Evolutionary conservation across 1,140 invertebrate species (phyloP).

Genomic region (Diorhabda carinulata): DNA sequence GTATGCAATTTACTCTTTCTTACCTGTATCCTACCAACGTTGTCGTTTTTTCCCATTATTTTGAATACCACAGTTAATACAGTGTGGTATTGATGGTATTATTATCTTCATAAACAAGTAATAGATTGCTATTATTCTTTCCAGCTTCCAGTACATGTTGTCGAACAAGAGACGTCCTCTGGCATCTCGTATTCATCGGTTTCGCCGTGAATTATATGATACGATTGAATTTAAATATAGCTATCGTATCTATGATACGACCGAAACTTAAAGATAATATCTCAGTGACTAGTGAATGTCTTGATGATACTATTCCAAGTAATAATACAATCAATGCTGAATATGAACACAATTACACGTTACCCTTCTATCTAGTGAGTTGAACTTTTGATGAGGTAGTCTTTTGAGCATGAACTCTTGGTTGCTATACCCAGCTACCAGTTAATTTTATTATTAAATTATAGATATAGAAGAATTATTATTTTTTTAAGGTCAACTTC

Average conservation of each 20-base stretch:
- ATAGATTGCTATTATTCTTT: neutral
- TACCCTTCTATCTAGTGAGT: too few species aligned
- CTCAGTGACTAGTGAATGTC: conserved; percentile 38
- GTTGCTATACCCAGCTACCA: too few species aligned
- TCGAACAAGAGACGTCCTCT: conserved; percentile 50
- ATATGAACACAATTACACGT: too few species aligned
- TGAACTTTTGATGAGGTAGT: too few species aligned
- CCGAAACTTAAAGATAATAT: conserved; percentile 31
- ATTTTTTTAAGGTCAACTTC: too few species aligned
- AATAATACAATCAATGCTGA: neutral
- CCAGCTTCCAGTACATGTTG: conserved; percentile 30
- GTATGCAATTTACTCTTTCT: neutral
- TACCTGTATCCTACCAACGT: neutral
- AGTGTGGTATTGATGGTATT: neutral
- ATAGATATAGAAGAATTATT: too few species aligned
- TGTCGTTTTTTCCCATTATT: neutral
- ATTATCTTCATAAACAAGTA: neutral
- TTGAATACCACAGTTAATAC: neutral
- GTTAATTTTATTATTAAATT: too few species aligned
- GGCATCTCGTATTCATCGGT: conserved; percentile 67
- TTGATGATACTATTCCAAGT: conserved; percentile 9
- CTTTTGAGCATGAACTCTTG: too few species aligned
- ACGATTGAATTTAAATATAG: conserved; percentile 79
- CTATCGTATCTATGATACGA: conserved; percentile 79
- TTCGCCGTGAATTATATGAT: conserved; percentile 77